Evolutionary conservation across 2,797 vertebrate species (phyloP).

Genomic region (Mormyrus hasselquistii): DNA sequence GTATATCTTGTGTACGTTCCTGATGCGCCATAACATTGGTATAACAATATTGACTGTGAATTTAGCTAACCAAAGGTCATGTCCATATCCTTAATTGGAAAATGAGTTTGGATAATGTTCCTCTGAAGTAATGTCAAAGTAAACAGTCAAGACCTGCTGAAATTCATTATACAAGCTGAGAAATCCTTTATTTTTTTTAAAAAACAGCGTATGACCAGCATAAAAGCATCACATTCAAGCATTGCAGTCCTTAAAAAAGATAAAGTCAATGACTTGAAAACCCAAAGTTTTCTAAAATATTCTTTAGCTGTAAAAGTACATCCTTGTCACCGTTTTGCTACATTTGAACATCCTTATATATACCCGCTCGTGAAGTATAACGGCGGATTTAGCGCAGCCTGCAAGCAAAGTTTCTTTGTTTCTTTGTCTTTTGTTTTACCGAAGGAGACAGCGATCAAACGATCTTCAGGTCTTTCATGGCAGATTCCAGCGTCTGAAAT

Average conservation of each 20-base stretch:
- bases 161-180: not conserved
- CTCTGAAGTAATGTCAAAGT: not conserved
- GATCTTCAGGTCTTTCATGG: slow-evolving; percentile 88
- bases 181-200: slow-evolving; percentile 34
- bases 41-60: not conserved
- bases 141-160: not conserved
- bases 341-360: slow-evolving; percentile 1
- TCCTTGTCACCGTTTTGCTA: not conserved
- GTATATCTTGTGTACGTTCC: not conserved
- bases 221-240: slow-evolving; percentile 49
- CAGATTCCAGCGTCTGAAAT: slow-evolving; percentile 78
- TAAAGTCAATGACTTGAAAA: not conserved
- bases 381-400: not conserved
- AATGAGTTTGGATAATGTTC: not conserved
- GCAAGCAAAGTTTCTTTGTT: slow-evolving; percentile 15
- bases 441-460: slow-evolving; percentile 58
- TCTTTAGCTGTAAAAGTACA: not conserved
- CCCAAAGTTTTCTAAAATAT: not conserved
- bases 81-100: not conserved
- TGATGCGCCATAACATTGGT: not conserved
- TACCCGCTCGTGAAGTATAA: not conserved
- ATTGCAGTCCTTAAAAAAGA: slow-evolving; percentile 39
- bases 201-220: slow-evolving; percentile 67
- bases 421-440: slow-evolving; percentile 2
- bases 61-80: not conserved